Base-by-base conservation (phyloP, 2,113 vertebrate species). In the Salvelinus namaycush region DNA sequence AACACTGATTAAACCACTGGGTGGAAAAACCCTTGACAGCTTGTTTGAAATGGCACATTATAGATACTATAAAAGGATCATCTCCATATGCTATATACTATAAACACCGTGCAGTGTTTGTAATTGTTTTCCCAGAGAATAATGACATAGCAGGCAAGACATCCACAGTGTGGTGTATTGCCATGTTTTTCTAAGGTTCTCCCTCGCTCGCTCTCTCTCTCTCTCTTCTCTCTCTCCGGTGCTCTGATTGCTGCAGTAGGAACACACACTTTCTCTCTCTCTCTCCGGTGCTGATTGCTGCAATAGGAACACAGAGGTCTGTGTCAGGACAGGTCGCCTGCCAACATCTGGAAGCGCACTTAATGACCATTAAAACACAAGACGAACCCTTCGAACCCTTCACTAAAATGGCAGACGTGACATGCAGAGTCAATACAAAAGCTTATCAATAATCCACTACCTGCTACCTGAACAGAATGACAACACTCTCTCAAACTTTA, bases 341-440 rank as follows among this genome's bases (percentile, higher is more conserved):
- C 87, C 76, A 84, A 91, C 91, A 93, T 93, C 92, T 92, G 90
- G 89, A 92, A 89, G 84, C 54, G 13, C 79, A 83, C 84, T 91
- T 89, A 89, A 88, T 91, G 89, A 90, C 86, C 86, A 89, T 86
- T 90, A 88, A 89, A 87, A 88, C 85, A 73, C 79, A 79, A 86
- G 83, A 86, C 81, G 65, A 84, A 89, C 81, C 80, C 81, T 84
- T 87, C 81, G 65, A 84, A 89, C 81, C 80, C 81, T 84, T 87
- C 76, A 85, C 82, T 83, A 48, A 87, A 83, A 79, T 83, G 83
- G 87, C 81, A 79, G 39, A 44, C 39, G 39, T 44, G 39, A 44
- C 39, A 9, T 11, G 39, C 39, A 44, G 39, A 7, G 6, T 44
- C 39, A 11, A 34, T 34, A 34, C 34, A 7, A 34, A 34, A 34